Percentiles rank a stretch among this genome's conserved stretches.
These are phyloP conservation scores for Leuciscus idus DNA, from an alignment of 2,113 vertebrate species.

Conservation along the genomic window DNA sequence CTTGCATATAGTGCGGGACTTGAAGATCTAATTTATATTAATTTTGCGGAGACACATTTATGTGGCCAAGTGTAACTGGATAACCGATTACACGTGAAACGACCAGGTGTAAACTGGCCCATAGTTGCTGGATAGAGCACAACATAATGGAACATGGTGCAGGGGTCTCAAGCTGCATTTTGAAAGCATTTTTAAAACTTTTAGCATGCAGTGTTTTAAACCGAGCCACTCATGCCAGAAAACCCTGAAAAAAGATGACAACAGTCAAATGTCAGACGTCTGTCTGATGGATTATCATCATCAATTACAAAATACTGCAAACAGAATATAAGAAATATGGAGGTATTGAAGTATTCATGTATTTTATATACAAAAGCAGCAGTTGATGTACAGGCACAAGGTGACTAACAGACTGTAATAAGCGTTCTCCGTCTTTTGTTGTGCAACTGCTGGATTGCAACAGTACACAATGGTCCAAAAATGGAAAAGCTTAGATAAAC, in stretches of 20 bases:
- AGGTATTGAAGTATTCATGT: background rate
- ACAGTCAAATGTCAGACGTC: background rate
- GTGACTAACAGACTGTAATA: background rate
- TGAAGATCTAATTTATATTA: too few species aligned
- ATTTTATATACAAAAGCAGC: background rate
- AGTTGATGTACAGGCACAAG: too few species aligned
- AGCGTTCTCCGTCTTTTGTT: background rate
- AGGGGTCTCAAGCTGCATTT: background rate
- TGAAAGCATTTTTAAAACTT: background rate
- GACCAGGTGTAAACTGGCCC: too few species aligned
- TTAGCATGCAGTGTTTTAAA: background rate
- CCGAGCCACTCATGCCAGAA: background rate
- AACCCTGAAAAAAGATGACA: background rate
- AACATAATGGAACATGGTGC: background rate
- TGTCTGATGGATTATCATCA: background rate
- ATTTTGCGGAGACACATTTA: too few species aligned
- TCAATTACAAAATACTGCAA: background rate
- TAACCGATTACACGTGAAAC: too few species aligned
- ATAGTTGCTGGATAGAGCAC: background rate
- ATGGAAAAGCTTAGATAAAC: background rate
- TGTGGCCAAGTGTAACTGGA: too few species aligned
- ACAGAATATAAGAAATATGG: background rate
- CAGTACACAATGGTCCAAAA: background rate
- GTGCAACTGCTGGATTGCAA: conserved; percentile 17
- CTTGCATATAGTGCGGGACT: too few species aligned